Evolutionary conservation across 92 coral and sea anemone species (phyloP).

Genomic region (Paragorgia papillata): DNA sequence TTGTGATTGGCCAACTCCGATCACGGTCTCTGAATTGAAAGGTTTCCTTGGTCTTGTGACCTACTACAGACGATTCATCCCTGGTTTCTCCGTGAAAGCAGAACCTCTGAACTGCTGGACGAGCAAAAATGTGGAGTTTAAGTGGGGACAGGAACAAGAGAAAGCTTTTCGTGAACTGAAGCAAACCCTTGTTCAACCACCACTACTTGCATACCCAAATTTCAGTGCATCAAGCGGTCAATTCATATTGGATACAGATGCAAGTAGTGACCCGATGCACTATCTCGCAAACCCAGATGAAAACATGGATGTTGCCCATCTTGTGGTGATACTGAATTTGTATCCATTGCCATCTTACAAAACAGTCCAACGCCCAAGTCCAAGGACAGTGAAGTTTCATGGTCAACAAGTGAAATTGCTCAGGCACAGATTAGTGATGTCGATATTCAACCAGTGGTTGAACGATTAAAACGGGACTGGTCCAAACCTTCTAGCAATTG

Average conservation of each 20-base stretch:
- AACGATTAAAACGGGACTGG: slow-evolving; percentile 4
- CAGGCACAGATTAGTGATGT: slow-evolving; percentile 52
- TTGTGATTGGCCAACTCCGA: slow-evolving; percentile 39
- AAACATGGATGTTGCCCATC: slow-evolving; percentile 15
- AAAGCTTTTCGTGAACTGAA: slow-evolving; percentile 44
- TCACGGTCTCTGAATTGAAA: slow-evolving; percentile 26
- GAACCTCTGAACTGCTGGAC: slow-evolving; percentile 48
- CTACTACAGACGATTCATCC: slow-evolving; percentile 48
- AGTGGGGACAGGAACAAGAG: slow-evolving; percentile 54
- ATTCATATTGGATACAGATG: slow-evolving; percentile 60
- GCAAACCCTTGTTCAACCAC: slow-evolving; percentile 36
- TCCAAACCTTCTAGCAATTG: slow-evolving; percentile 12
- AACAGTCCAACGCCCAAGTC: no score
- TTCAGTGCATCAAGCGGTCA: slow-evolving; percentile 21
- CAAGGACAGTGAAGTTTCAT: background rate
- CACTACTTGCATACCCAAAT: slow-evolving; percentile 48
- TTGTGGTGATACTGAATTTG: background rate
- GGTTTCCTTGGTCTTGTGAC: slow-evolving; percentile 51
- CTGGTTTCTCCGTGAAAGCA: slow-evolving; percentile 38
- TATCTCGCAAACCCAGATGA: slow-evolving; percentile 43
- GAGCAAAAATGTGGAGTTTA: slow-evolving; percentile 27
- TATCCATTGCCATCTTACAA: no score
- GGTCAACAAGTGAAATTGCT: slow-evolving; percentile 42
- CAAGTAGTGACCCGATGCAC: slow-evolving; percentile 53
- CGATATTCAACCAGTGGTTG: slow-evolving; percentile 34